These are phyloP conservation scores for Hyles vespertilio DNA, from an alignment of 1,140 invertebrate species.

Conservation along the genomic window DNA sequence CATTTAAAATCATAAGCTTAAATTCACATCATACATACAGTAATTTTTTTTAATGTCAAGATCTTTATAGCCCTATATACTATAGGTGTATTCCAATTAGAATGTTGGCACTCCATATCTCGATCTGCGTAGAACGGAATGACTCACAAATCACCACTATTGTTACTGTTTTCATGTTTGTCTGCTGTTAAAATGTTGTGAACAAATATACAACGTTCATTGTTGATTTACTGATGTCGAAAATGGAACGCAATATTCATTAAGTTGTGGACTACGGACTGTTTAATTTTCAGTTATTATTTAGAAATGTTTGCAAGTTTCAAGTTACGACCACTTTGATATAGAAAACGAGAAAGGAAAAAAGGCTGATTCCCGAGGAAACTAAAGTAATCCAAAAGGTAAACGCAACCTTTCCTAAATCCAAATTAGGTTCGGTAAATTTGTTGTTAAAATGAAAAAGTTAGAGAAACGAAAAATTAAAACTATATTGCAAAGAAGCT, in stretches of 20 bases:
- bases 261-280: too few species aligned
- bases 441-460: slow-evolving; percentile 1
- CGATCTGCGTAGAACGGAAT: slow-evolving; percentile 1
- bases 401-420: too few species aligned
- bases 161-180: slow-evolving; percentile 21
- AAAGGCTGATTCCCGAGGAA: too few species aligned
- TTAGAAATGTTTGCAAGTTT: too few species aligned
- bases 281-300: too few species aligned
- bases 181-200: slow-evolving; percentile 17
- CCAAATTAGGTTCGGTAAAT: neutral
- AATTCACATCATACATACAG: too few species aligned
- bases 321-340: too few species aligned
- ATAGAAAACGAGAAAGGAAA: too few species aligned
- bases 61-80: slow-evolving; percentile 29
- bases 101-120: slow-evolving; percentile 28
- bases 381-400: too few species aligned
- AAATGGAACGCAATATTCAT: slow-evolving; percentile 2
- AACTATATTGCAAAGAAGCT: neutral
- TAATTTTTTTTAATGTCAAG: neutral
- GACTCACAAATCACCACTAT: slow-evolving; percentile 29
- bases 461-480: neutral
- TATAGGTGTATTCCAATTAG: slow-evolving; percentile 35
- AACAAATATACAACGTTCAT: slow-evolving; percentile 13
- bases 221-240: slow-evolving; percentile 1
- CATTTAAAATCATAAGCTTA: too few species aligned